These are phyloP conservation scores for Lithodes maja DNA, from an alignment of 2,888 invertebrate species.

Conservation along the genomic window DNA sequence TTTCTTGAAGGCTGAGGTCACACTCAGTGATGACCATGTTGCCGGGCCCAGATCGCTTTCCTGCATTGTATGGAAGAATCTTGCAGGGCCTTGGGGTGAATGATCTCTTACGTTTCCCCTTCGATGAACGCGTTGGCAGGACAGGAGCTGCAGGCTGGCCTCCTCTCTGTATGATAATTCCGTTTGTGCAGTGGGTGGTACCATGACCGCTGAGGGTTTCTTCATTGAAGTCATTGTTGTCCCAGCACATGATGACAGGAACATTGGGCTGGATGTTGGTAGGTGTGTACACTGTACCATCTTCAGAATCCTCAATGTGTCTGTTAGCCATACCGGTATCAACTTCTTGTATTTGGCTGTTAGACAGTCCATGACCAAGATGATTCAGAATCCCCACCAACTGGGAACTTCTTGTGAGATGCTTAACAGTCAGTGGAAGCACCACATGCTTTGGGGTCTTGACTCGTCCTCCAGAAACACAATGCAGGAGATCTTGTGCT, in stretches of 20 bases:
- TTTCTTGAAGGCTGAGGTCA: background rate
- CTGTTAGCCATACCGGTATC: conserved; percentile 5
- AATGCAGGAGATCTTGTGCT: conserved; percentile 3
- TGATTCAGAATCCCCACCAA: conserved; percentile 25
- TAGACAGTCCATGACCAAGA: conserved; percentile 16
- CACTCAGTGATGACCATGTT: background rate
- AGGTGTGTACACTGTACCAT: too few relatives aligned
- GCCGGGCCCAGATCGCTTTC: background rate
- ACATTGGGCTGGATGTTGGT: background rate
- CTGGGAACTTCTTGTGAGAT: conserved; percentile 24
- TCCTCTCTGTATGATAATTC: conserved; percentile 10
- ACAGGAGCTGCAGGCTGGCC: background rate
- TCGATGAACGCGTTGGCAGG: background rate
- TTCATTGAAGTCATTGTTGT: background rate
- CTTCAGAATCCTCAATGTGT: background rate
- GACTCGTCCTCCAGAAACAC: conserved; percentile 5
- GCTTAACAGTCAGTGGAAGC: conserved; percentile 15
- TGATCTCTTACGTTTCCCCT: background rate
- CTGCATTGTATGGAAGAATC: conserved; percentile 7
- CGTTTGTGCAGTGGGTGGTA: conserved; percentile 6
- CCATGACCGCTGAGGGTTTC: conserved; percentile 1
- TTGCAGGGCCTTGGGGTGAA: conserved; percentile 7
- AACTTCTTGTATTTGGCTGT: conserved; percentile 5
- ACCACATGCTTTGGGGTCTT: conserved; percentile 17
- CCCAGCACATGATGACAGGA: conserved; percentile 6